phyloP scores from a whole-genome alignment of 1,140 invertebrate species.

The Euschistus heros region DNA sequence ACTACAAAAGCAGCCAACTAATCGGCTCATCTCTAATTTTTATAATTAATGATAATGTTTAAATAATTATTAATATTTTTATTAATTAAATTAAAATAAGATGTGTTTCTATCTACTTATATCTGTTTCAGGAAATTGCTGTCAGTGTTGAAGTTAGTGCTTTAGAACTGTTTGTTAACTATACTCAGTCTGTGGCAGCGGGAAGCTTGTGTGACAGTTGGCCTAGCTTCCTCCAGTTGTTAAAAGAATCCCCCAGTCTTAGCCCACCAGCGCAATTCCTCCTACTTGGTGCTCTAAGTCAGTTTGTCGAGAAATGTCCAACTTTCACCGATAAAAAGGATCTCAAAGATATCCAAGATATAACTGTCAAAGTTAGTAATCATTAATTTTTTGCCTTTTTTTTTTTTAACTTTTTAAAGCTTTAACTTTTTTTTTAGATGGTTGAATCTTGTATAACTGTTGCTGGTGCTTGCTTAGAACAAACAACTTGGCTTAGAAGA shows the following conservation, averaged over 20 bases:
- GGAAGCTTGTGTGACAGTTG: constrained; percentile 68
- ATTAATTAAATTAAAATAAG: too few relatives aligned
- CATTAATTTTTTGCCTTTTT: background rate
- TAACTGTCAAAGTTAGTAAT: constrained; percentile 47
- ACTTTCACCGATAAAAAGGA: constrained; percentile 71
- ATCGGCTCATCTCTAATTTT: too few relatives aligned
- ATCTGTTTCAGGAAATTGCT: constrained; percentile 32
- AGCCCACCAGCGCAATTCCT: constrained; percentile 71
- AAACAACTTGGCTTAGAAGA: constrained; percentile 81
- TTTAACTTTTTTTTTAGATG: constrained; percentile 39
- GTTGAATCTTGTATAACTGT: constrained; percentile 77
- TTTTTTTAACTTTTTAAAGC: background rate
- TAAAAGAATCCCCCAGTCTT: constrained; percentile 59
- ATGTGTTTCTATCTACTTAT: too few relatives aligned
- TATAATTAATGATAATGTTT: too few relatives aligned
- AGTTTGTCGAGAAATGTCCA: constrained; percentile 75
- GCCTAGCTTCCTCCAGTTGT: constrained; percentile 60
- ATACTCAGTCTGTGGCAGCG: constrained; percentile 56
- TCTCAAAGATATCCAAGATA: constrained; percentile 69
- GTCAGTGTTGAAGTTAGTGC: constrained; percentile 45
- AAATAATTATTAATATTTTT: too few relatives aligned
- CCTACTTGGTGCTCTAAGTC: constrained; percentile 67
- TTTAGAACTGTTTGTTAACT: constrained; percentile 56
- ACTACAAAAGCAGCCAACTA: too few relatives aligned
- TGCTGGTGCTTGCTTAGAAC: constrained; percentile 78